These are phyloP conservation scores for Oryzias curvinotus DNA, from an alignment of 2,113 vertebrate genomes.

Conservation along the genomic window DNA sequence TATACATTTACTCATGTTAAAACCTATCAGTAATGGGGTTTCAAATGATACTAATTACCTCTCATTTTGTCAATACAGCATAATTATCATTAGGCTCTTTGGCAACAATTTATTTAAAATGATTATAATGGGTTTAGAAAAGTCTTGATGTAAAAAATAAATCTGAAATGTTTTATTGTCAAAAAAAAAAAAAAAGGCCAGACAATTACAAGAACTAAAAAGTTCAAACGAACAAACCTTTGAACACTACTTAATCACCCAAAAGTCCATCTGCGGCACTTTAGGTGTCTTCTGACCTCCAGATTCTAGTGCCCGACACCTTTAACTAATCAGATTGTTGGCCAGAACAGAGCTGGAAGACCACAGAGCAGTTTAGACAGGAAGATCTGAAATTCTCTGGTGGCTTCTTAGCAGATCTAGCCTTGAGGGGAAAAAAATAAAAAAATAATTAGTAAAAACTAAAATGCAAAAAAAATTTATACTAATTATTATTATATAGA, in stretches of 20 bases:
- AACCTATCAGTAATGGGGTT: too few species aligned
- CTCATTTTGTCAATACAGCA: slow-evolving; percentile 23
- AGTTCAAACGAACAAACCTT: too few species aligned
- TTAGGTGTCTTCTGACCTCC: too few species aligned
- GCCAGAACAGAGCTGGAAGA: too few species aligned
- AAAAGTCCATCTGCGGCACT: too few species aligned
- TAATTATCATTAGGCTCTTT: slow-evolving; percentile 36
- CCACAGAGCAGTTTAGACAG: slow-evolving; percentile 15
- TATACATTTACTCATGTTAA: neutral
- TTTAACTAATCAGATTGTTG: too few species aligned
- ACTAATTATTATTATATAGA: neutral
- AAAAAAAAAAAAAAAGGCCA: neutral
- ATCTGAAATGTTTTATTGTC: slow-evolving; percentile 5
- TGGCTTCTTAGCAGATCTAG: slow-evolving; percentile 49
- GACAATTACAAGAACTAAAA: too few species aligned
- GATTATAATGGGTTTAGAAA: slow-evolving; percentile 6
- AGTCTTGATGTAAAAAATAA: slow-evolving; percentile 11
- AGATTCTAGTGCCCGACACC: too few species aligned
- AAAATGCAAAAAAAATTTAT: slow-evolving; percentile 50
- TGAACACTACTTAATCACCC: too few species aligned
- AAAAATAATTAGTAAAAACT: slow-evolving; percentile 64
- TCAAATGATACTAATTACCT: slow-evolving; percentile 32
- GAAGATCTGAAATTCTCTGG: slow-evolving; percentile 39
- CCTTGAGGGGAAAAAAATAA: slow-evolving; percentile 37
- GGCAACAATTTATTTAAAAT: slow-evolving; percentile 28